Evolutionary conservation across 2,888 invertebrate genomes (phyloP).

Genomic region (Chelonus formosanus): DNA sequence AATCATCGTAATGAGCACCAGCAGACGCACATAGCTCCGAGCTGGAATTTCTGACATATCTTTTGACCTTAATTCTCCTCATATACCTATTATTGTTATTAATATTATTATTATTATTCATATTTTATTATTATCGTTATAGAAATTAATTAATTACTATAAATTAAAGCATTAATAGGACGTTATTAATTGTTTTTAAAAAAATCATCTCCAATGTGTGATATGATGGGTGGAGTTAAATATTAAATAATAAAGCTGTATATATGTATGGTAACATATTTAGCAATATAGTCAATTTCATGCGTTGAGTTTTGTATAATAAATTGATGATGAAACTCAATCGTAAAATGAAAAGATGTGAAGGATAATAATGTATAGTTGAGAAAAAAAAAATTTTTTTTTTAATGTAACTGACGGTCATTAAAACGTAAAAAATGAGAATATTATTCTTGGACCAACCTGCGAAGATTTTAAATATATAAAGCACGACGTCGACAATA

Average conservation of each 20-base stretch:
- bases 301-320: slow-evolving; percentile 2
- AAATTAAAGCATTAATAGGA: too few species aligned
- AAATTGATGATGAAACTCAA: not conserved
- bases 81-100: not conserved
- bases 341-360: slow-evolving; percentile 12
- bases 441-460: slow-evolving; percentile 51
- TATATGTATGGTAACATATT: too few species aligned
- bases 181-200: too few species aligned
- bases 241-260: too few species aligned
- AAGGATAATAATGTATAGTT: slow-evolving; percentile 6
- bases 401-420: slow-evolving; percentile 44
- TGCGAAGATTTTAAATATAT: slow-evolving; percentile 28
- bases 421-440: slow-evolving; percentile 57
- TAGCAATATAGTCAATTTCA: too few species aligned
- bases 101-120: too few species aligned
- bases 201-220: too few species aligned
- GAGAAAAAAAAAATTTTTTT: slow-evolving; percentile 1
- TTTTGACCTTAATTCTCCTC: too few species aligned
- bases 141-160: too few species aligned
- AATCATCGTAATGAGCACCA: slow-evolving; percentile 80
- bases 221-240: too few species aligned
- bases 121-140: too few species aligned
- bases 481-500: slow-evolving; percentile 28
- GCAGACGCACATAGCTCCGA: slow-evolving; percentile 51
- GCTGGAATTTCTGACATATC: too few species aligned